Conservation (phyloP, 2,797 vertebrate genomes). For the Chromis chromis region DNA sequence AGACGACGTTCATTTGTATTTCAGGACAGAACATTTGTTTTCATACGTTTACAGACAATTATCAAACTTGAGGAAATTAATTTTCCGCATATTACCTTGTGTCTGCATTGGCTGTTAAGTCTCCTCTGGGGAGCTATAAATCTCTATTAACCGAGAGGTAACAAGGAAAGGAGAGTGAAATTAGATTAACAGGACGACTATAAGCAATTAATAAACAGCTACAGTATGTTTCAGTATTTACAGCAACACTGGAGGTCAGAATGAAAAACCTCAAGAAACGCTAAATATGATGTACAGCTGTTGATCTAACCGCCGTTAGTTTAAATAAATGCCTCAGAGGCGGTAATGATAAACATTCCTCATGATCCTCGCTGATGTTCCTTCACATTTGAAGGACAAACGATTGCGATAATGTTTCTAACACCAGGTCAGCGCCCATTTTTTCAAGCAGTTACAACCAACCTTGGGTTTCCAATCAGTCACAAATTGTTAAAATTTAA, state of each 20-base stretch:
- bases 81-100: slow-evolving; percentile 41
- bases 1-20: slow-evolving; percentile 12
- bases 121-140: slow-evolving; percentile 53
- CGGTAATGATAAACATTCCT: slow-evolving; percentile 16
- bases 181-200: slow-evolving; percentile 45
- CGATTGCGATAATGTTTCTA: slow-evolving; percentile 14
- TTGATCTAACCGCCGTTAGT: slow-evolving; percentile 17
- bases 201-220: slow-evolving; percentile 27
- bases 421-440: slow-evolving; percentile 9
- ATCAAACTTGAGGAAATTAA: slow-evolving; percentile 35
- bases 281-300: slow-evolving; percentile 42
- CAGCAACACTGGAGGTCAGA: slow-evolving; percentile 39
- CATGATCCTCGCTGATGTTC: slow-evolving; percentile 14
- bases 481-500: slow-evolving; percentile 5
- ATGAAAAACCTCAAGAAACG: slow-evolving; percentile 18
- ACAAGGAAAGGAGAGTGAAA: slow-evolving; percentile 32
- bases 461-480: slow-evolving; percentile 26
- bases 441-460: slow-evolving; percentile 15
- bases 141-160: slow-evolving; percentile 56
- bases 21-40: slow-evolving; percentile 37
- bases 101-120: slow-evolving; percentile 29
- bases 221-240: slow-evolving; percentile 52
- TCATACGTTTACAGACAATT: slow-evolving; percentile 43
- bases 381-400: slow-evolving; percentile 39
- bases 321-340: slow-evolving; percentile 11